Conservation (phyloP, 2,888 invertebrate species). For the Luffia ferchaultella region DNA sequence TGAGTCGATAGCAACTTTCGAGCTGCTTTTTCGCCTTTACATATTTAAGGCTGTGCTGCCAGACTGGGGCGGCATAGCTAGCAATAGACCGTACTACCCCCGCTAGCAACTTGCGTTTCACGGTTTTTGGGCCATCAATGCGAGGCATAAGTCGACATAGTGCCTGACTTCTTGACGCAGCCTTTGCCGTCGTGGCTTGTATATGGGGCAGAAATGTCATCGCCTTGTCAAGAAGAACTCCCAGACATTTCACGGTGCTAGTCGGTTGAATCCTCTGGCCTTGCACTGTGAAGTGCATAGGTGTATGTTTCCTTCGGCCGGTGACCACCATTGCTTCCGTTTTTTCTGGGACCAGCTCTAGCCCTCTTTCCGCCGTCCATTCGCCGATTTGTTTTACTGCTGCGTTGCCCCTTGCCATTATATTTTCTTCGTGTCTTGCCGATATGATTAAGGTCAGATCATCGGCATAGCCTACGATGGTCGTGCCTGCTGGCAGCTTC, state of each 20-base stretch:
- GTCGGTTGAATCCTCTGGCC: neutral
- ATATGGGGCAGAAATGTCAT: neutral
- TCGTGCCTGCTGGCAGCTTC: constrained; percentile 4
- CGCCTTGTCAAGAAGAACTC: neutral
- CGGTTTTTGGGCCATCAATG: neutral
- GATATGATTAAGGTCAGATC: constrained; percentile 9
- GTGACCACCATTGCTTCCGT: constrained; percentile 1
- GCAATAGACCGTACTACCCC: neutral
- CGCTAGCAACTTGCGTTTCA: neutral
- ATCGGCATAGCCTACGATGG: constrained; percentile 11
- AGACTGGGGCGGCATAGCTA: constrained; percentile 2
- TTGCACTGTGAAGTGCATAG: no score
- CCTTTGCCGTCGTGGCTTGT: neutral
- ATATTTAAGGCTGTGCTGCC: neutral
- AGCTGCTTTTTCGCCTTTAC: neutral
- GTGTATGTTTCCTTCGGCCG: neutral
- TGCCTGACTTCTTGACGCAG: neutral
- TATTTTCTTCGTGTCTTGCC: constrained; percentile 1
- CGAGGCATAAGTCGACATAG: neutral
- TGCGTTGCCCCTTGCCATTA: neutral
- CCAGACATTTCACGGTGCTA: neutral
- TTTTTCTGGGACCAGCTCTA: neutral
- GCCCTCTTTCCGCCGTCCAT: constrained; percentile 1
- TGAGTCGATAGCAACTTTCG: neutral
- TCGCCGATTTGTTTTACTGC: neutral